A percentile compares a stretch with the other conserved stretches of the same genome.
Conservation (phyloP, 2,888 invertebrate species). For the Dyspetes luteomarginatus region DNA sequence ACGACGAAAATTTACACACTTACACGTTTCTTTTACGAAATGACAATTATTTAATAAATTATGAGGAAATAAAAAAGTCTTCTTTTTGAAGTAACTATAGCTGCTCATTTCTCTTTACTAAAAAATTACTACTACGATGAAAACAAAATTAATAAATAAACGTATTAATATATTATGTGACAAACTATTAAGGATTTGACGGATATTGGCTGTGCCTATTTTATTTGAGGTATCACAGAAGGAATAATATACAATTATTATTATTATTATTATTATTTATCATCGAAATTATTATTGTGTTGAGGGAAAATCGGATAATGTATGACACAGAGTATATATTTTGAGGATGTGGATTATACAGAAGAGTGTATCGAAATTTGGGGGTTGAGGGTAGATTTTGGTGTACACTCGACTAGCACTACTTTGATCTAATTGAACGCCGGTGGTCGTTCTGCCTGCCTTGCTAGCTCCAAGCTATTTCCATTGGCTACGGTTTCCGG, state of each 20-base stretch:
- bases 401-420: conserved; percentile 48
- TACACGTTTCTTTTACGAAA: no score
- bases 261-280: conserved; percentile 36
- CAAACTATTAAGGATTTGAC: neutral
- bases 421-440: conserved; percentile 64
- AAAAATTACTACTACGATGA: neutral
- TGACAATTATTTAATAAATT: no score
- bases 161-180: conserved; percentile 14
- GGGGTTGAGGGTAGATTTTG: no score
- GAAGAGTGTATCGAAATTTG: conserved; percentile 30
- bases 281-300: conserved; percentile 37
- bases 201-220: neutral
- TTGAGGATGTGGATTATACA: conserved; percentile 19
- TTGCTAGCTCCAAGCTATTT: conserved; percentile 53
- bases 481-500: conserved; percentile 63
- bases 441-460: conserved; percentile 27
- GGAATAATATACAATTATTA: no score
- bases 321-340: conserved; percentile 20
- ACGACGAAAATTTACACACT: no score
- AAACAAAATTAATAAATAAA: conserved; percentile 3
- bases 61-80: neutral
- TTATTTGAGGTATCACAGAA: no score
- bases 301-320: neutral
- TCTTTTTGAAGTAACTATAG: neutral
- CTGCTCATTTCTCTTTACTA: conserved; percentile 3